These are phyloP conservation scores for Lagria hirta DNA, from an alignment of 2,888 invertebrate genomes.

Conservation along the genomic window DNA sequence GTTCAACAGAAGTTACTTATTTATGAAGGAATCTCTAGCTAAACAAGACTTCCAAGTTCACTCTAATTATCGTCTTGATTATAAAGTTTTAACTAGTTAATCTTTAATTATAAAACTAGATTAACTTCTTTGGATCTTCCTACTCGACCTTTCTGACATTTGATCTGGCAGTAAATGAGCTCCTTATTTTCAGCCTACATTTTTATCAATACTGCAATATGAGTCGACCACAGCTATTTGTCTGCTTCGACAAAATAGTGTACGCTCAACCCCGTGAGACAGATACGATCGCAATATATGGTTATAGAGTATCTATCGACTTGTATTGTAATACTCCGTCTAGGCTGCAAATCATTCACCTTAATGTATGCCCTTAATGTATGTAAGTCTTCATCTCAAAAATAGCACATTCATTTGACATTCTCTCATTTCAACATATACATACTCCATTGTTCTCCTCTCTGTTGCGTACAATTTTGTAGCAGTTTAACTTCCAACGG, in stretches of 20 bases:
- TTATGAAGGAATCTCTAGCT: too few species aligned
- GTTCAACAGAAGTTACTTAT: too few species aligned
- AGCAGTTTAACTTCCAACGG: neutral
- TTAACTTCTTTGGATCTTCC: too few species aligned
- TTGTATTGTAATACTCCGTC: constrained; percentile 45
- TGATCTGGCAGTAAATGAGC: too few species aligned
- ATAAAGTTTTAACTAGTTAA: too few species aligned
- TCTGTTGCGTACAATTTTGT: neutral
- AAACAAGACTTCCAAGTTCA: too few species aligned
- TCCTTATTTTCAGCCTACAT: too few species aligned
- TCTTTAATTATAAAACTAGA: too few species aligned
- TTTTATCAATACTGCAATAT: too few species aligned
- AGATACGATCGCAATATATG: constrained; percentile 51
- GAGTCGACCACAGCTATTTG: constrained; percentile 49
- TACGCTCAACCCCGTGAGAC: constrained; percentile 47
- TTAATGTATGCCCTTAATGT: constrained; percentile 35
- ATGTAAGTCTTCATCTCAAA: constrained; percentile 9
- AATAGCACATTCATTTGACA: constrained; percentile 1
- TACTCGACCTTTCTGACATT: too few species aligned
- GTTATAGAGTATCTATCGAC: constrained; percentile 52
- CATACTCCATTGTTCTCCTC: neutral
- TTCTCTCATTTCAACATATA: neutral
- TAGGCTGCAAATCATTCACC: constrained; percentile 45
- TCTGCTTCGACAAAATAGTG: constrained; percentile 48
- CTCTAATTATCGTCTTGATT: too few species aligned